Percentiles rank a stretch among this genome's conserved stretches.
These are phyloP conservation scores for Ennomos erosarius DNA, from an alignment of 2,888 invertebrate genomes.

Conservation along the genomic window DNA sequence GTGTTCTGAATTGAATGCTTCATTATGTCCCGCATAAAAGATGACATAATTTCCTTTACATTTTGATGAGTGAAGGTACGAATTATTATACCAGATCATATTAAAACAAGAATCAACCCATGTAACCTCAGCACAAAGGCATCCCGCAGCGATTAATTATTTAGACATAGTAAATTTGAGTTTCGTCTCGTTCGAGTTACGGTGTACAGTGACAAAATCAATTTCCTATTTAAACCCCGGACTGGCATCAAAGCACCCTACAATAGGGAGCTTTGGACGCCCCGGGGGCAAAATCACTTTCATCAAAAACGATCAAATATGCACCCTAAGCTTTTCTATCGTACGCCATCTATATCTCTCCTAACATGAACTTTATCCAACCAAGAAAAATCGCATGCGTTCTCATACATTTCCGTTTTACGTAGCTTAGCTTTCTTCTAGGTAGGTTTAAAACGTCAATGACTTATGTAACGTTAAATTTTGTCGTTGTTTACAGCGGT, in stretches of 20 bases:
- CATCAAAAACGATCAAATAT: conserved; percentile 75
- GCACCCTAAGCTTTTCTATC: conserved; percentile 72
- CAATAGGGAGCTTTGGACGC: conserved; percentile 46
- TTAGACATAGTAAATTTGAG: conserved; percentile 19
- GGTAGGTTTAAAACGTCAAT: conserved; percentile 35
- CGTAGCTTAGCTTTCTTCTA: background rate
- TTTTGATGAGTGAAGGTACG: no score
- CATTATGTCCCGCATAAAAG: no score
- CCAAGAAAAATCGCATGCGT: background rate
- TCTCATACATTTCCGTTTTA: conserved; percentile 27
- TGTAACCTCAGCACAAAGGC: conserved; percentile 17
- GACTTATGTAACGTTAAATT: conserved; percentile 24
- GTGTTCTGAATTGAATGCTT: no score
- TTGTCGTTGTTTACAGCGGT: background rate
- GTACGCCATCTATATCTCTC: conserved; percentile 60
- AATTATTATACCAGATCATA: no score
- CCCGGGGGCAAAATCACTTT: conserved; percentile 46
- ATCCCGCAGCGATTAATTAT: conserved; percentile 24
- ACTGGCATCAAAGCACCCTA: conserved; percentile 41
- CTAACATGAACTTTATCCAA: conserved; percentile 35
- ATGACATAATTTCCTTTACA: no score
- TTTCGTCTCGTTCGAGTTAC: conserved; percentile 17
- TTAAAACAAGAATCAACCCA: background rate
- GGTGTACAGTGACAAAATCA: conserved; percentile 35
- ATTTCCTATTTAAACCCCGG: conserved; percentile 41